These are phyloP conservation scores for Watsonalla cultraria DNA, from an alignment of 2,888 invertebrate genomes.

Conservation along the genomic window DNA sequence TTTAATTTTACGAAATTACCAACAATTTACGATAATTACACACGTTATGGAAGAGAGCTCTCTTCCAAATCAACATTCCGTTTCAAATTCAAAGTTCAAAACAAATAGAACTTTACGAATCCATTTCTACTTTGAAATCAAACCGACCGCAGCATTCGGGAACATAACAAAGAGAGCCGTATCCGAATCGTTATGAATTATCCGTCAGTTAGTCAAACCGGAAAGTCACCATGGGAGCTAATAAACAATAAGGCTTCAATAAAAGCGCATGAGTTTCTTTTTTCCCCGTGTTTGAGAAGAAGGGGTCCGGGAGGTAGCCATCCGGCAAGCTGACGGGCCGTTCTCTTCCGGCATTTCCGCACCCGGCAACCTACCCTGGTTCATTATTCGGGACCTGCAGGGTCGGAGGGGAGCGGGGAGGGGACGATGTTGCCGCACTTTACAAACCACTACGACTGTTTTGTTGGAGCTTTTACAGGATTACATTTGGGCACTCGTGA, in stretches of 20 bases:
- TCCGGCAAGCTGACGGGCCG: constrained; percentile 42
- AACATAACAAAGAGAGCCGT: neutral
- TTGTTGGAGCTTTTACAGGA: neutral
- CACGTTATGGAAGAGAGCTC: too few relatives aligned
- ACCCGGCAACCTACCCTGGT: constrained; percentile 49
- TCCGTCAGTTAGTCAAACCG: neutral
- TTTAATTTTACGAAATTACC: too few relatives aligned
- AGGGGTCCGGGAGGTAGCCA: constrained; percentile 40
- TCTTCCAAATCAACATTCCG: too few relatives aligned
- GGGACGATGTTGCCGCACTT: constrained; percentile 42
- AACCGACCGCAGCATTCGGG: neutral
- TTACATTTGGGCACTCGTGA: neutral
- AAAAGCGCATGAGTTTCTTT: constrained; percentile 15
- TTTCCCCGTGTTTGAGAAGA: constrained; percentile 27
- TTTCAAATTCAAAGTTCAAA: neutral
- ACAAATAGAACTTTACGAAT: neutral
- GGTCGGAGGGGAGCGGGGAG: constrained; percentile 67
- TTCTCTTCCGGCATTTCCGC: constrained; percentile 53
- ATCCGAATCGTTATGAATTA: neutral
- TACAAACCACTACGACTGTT: neutral
- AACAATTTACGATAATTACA: too few relatives aligned
- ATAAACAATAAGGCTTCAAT: constrained; percentile 12
- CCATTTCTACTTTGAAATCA: too few relatives aligned
- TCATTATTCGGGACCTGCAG: constrained; percentile 56
- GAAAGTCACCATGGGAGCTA: neutral